Conservation (phyloP, 2,113 vertebrate genomes). For the Excalfactoria chinensis region DNA sequence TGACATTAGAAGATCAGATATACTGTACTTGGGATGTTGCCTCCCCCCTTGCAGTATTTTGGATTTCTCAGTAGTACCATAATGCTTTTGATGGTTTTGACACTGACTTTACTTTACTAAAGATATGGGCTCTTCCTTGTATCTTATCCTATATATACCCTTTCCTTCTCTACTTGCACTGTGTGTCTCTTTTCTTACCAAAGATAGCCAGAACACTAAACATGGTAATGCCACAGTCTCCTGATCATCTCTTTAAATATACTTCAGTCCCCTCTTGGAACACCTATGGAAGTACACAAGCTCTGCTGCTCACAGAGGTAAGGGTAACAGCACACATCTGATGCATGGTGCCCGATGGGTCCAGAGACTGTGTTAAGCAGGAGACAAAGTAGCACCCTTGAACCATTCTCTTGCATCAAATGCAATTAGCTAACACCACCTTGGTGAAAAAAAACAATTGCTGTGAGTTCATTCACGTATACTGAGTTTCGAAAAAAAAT, state of each 20-base stretch:
- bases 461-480: not conserved
- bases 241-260: not conserved
- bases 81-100: not conserved
- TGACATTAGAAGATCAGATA: not conserved
- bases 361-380: not conserved
- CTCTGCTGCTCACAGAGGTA: not conserved
- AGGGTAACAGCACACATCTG: accelerated
- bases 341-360: accelerated
- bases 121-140: not conserved
- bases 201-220: not conserved
- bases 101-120: not conserved
- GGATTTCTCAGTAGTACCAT: not conserved
- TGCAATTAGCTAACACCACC: not conserved
- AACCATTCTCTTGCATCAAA: not conserved
- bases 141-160: not conserved
- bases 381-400: not conserved
- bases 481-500: not conserved
- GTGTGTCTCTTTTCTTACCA: not conserved
- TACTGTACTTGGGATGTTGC: not conserved
- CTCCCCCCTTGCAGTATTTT: not conserved
- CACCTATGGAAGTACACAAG: not conserved
- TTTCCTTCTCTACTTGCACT: not conserved
- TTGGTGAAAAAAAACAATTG: not conserved
- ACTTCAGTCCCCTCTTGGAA: not conserved
- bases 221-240: not conserved